These are phyloP conservation scores for Aphrophora alni DNA, from an alignment of 2,888 invertebrate species.

Conservation along the genomic window DNA sequence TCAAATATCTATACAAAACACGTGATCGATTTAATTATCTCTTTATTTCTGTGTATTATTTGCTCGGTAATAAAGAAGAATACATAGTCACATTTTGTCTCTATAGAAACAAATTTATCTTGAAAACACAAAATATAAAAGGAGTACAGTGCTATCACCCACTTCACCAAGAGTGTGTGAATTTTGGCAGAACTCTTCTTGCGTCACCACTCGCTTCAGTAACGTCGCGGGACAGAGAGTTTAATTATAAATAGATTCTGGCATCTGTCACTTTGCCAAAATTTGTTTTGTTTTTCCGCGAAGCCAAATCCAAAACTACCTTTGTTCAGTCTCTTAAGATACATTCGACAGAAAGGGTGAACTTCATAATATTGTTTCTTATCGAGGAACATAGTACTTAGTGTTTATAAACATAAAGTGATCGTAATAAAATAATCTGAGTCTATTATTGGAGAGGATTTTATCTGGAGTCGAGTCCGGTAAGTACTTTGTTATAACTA, in stretches of 20 bases:
- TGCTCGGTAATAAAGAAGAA: too few relatives aligned
- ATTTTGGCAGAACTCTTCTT: neutral
- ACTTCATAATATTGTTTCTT: neutral
- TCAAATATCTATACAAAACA: too few relatives aligned
- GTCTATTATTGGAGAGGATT: neutral
- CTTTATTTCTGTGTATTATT: too few relatives aligned
- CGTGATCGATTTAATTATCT: too few relatives aligned
- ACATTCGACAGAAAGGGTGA: neutral
- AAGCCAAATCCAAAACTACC: slow-evolving; percentile 5
- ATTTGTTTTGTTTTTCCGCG: slow-evolving; percentile 4
- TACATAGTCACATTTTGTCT: too few relatives aligned
- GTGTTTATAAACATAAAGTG: neutral
- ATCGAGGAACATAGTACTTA: neutral
- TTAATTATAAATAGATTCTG: slow-evolving; percentile 6
- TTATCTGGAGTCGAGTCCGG: neutral
- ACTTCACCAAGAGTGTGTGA: neutral
- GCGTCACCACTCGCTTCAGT: neutral
- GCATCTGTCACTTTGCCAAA: slow-evolving; percentile 1
- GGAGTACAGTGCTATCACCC: neutral
- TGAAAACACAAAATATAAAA: too few relatives aligned
- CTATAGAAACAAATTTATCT: too few relatives aligned
- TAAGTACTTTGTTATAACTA: too few relatives aligned
- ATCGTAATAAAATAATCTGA: neutral
- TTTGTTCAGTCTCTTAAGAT: neutral
- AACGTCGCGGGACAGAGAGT: neutral